Evolutionary conservation across 2,888 invertebrate genomes (phyloP).

Genomic region (Ochlodes sylvanus): DNA sequence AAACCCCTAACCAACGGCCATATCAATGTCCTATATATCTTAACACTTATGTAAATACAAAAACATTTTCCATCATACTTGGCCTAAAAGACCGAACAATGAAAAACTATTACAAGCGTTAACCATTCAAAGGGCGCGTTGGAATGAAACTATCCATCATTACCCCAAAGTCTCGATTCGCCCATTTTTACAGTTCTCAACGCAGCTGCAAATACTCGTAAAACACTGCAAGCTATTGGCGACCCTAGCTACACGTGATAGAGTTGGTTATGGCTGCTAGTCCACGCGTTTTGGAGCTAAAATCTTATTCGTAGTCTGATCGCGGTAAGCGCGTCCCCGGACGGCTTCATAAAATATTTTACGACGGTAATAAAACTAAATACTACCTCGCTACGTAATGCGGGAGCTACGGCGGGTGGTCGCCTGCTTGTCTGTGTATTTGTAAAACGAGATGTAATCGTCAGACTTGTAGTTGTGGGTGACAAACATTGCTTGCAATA

Average conservation of each 20-base stretch:
- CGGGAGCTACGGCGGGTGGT: conserved; percentile 11
- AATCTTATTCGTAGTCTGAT: conserved; percentile 49
- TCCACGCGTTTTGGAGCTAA: conserved; percentile 7
- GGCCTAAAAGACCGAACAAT: conserved; percentile 7
- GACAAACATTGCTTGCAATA: conserved; percentile 1
- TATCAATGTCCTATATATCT: too few species aligned
- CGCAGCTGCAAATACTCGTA: conserved; percentile 24
- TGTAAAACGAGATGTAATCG: conserved; percentile 7
- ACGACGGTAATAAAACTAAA: conserved; percentile 54
- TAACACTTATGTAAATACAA: too few species aligned
- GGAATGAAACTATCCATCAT: conserved; percentile 29
- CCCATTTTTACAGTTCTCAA: conserved; percentile 35
- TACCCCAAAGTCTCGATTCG: conserved; percentile 31
- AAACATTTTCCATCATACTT: not conserved
- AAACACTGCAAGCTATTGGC: conserved; percentile 2
- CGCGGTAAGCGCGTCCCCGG: conserved; percentile 49
- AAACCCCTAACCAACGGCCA: too few species aligned
- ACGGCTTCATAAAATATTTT: conserved; percentile 55
- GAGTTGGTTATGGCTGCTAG: not conserved
- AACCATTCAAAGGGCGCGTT: conserved; percentile 28
- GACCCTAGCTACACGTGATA: not conserved
- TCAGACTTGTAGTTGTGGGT: not conserved
- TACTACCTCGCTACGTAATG: conserved; percentile 44
- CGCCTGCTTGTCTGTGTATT: conserved; percentile 28
- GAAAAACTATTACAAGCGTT: conserved; percentile 8